These are phyloP conservation scores for Pipistrellus kuhlii DNA, from an alignment of 2,797 vertebrate genomes.

Conservation along the genomic window DNA sequence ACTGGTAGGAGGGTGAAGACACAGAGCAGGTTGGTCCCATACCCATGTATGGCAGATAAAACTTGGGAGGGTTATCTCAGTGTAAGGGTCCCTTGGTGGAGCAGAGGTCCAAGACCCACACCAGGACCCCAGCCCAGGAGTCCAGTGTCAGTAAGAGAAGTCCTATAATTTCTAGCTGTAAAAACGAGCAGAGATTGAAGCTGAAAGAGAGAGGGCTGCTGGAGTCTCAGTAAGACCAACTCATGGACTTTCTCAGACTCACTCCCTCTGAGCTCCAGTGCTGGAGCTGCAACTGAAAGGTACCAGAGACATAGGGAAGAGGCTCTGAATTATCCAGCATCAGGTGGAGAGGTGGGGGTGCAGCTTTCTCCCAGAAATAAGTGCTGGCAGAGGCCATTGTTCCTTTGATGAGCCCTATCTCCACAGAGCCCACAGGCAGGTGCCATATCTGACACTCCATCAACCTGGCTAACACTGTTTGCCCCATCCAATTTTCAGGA, in stretches of 20 bases:
- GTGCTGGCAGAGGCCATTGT: background rate
- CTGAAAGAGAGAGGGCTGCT: background rate
- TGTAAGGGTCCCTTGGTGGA: background rate
- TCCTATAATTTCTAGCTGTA: background rate
- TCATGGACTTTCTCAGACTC: background rate
- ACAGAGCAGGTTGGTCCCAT: background rate
- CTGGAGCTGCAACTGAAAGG: background rate
- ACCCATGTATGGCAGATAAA: background rate
- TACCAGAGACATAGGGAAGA: background rate
- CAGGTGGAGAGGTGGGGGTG: too few relatives aligned
- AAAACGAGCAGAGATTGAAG: background rate
- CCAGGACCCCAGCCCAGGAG: background rate
- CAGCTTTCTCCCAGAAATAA: background rate
- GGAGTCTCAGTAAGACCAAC: background rate
- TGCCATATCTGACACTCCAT: background rate
- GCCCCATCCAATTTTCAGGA: background rate
- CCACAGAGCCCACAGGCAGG: background rate
- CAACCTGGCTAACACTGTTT: background rate
- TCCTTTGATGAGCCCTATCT: background rate
- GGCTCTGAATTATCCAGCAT: background rate
- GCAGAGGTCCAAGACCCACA: background rate
- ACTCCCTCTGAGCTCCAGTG: background rate
- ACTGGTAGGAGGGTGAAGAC: background rate
- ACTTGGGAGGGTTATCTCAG: background rate
- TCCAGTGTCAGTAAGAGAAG: background rate